Conservation (phyloP, 2,113 vertebrate genomes). For the Alosa alosa region DNA sequence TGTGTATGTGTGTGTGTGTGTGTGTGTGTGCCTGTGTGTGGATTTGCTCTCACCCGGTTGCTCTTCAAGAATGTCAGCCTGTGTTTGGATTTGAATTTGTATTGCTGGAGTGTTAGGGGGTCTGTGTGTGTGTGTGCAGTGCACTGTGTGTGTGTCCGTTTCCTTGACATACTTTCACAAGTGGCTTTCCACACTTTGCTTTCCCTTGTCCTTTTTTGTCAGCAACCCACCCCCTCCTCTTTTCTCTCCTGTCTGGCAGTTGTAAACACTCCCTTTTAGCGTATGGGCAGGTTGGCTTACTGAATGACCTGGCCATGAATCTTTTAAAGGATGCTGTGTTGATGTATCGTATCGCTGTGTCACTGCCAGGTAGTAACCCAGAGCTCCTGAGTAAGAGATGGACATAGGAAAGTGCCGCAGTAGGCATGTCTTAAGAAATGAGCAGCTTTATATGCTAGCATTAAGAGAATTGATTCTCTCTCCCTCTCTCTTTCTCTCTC, state of each 20-base stretch:
- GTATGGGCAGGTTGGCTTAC: neutral
- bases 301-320: neutral
- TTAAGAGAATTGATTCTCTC: neutral
- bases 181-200: neutral
- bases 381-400: neutral
- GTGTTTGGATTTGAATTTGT: neutral
- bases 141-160: neutral
- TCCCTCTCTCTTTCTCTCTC: neutral
- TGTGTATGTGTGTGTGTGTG: neutral
- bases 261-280: neutral
- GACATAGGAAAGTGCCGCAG: neutral
- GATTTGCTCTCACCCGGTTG: neutral
- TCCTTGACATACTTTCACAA: neutral
- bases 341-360: neutral
- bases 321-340: neutral
- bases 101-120: conserved; percentile 1
- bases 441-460: neutral
- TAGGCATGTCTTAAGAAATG: neutral
- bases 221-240: no score
- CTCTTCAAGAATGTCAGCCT: neutral
- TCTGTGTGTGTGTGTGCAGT: neutral
- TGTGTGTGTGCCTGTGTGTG: neutral
- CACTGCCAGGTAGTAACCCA: neutral
- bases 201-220: neutral
- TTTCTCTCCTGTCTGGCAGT: neutral